Conservation (phyloP, 1,140 invertebrate species). For the Penaeus vannamei region DNA sequence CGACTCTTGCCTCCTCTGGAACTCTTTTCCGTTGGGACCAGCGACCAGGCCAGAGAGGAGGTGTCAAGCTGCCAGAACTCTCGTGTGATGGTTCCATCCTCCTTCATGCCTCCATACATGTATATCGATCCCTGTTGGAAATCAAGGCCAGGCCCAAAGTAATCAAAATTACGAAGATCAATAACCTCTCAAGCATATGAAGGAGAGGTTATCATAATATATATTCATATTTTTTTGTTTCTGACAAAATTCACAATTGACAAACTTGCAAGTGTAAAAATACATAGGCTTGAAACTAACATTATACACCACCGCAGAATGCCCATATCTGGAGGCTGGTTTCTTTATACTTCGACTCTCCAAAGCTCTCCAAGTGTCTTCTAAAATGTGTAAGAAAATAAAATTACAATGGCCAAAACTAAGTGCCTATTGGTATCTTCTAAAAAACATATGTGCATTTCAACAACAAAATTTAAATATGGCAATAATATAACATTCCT, state of each 20-base stretch:
- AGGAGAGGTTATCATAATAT: no score
- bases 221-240: no score
- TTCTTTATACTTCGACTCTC: constrained; percentile 74
- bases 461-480: background rate
- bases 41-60: constrained; percentile 28
- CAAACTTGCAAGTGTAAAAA: background rate
- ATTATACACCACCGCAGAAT: constrained; percentile 81
- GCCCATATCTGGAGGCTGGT: constrained; percentile 81
- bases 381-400: background rate
- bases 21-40: background rate
- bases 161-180: background rate
- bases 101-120: constrained; percentile 49
- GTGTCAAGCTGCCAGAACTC: constrained; percentile 46
- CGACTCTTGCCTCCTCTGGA: background rate
- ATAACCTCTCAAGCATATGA: background rate
- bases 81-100: constrained; percentile 31
- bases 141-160: no score
- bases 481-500: no score
- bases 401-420: background rate
- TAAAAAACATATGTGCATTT: no score
- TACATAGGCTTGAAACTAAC: constrained; percentile 32
- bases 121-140: constrained; percentile 2
- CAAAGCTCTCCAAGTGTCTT: constrained; percentile 53
- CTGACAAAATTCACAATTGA: no score
- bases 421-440: no score